These are phyloP conservation scores for Morpho deidamia DNA, from an alignment of 2,888 invertebrate species.

Conservation along the genomic window DNA sequence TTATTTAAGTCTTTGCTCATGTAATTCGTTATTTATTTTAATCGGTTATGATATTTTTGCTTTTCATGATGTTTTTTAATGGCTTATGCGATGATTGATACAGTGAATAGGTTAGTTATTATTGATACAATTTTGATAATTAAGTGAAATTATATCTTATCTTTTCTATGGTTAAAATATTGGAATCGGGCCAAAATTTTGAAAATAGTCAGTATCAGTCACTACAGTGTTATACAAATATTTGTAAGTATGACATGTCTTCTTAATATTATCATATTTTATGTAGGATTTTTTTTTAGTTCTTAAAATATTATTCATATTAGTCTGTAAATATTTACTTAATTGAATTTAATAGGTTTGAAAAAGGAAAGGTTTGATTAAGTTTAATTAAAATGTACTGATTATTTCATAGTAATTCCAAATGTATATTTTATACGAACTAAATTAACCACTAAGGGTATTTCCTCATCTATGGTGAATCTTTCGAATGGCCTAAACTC, in stretches of 20 bases:
- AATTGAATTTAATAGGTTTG: constrained; percentile 46
- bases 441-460: constrained; percentile 51
- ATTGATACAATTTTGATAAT: constrained; percentile 41
- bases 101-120: constrained; percentile 37
- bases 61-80: constrained; percentile 28
- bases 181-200: constrained; percentile 72
- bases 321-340: constrained; percentile 34
- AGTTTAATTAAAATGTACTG: constrained; percentile 74
- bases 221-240: constrained; percentile 42
- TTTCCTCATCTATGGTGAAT: constrained; percentile 67
- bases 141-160: constrained; percentile 10
- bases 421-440: constrained; percentile 62
- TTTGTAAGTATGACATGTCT: constrained; percentile 27
- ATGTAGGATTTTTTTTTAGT: constrained; percentile 17
- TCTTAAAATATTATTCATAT: constrained; percentile 23
- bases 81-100: constrained; percentile 34
- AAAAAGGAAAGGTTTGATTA: constrained; percentile 54
- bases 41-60: constrained; percentile 39
- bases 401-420: constrained; percentile 69
- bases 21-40: constrained; percentile 60
- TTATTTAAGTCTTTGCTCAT: constrained; percentile 57
- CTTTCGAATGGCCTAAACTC: constrained; percentile 14
- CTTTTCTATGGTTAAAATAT: constrained; percentile 37
- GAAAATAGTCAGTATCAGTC: constrained; percentile 68
- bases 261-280: constrained; percentile 24